These are phyloP conservation scores for Pseudorhiza aurosa DNA, from an alignment of 30 jellyfish, hydroid and myxozoan genomes.

Conservation along the genomic window DNA sequence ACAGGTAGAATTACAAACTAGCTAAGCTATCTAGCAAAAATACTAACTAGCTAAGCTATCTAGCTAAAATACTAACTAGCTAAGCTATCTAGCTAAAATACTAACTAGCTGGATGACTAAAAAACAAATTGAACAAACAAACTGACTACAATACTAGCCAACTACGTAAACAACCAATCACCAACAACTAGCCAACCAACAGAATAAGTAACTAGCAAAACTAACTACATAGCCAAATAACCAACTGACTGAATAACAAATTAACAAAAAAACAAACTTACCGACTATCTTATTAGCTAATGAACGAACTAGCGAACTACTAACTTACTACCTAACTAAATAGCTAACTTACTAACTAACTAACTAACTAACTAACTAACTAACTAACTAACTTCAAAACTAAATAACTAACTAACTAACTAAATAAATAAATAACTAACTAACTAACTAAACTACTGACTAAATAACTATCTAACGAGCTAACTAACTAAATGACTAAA, in stretches of 20 bases:
- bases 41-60: no score
- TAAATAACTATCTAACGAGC: not conserved
- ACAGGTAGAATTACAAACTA: no score
- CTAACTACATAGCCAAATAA: not conserved
- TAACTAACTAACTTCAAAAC: slow-evolving; percentile 2
- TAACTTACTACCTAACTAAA: not conserved
- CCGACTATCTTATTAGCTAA: not conserved
- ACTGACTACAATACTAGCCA: no score
- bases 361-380: slow-evolving; percentile 2
- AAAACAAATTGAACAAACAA: no score
- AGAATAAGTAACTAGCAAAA: not conserved
- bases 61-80: no score
- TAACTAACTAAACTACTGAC: not conserved
- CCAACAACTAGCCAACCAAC: not conserved
- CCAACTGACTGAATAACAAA: not conserved
- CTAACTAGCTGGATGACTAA: no score
- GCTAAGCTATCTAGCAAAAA: no score
- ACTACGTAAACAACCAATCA: no score
- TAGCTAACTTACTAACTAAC: not conserved
- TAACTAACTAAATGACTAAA: no score
- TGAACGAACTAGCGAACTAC: not conserved
- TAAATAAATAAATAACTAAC: no score
- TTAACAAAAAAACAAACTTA: not conserved
- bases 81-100: no score
- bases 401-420: no score